A percentile compares a stretch with the other conserved stretches of the same genome.
These are phyloP conservation scores for Taeniopygia guttata DNA, from an alignment of 2,797 vertebrate species.

Conservation along the genomic window DNA sequence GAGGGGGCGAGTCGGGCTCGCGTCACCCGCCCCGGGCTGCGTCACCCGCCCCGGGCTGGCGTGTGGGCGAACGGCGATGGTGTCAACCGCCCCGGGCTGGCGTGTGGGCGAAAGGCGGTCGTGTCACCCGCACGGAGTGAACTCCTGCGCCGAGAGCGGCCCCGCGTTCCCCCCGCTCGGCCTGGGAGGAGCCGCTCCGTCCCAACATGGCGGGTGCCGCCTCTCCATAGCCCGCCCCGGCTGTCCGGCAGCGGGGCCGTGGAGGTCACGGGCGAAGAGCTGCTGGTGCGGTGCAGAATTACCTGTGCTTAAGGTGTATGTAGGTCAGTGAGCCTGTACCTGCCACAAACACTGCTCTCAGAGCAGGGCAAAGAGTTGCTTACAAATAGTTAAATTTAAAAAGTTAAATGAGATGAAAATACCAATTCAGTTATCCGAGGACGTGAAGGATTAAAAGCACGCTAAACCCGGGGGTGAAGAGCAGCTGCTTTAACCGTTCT, in stretches of 20 bases:
- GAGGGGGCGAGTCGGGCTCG: background rate
- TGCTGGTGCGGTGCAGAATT: background rate
- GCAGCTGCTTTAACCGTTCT: background rate
- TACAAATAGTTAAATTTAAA: background rate
- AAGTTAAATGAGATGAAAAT: background rate
- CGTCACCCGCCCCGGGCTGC: fast-evolving
- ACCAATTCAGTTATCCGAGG: fast-evolving
- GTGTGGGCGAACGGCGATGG: too few species aligned
- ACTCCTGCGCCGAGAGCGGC: background rate
- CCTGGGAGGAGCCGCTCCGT: background rate
- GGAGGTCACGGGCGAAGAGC: background rate
- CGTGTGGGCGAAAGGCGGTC: fast-evolving
- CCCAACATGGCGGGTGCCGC: background rate
- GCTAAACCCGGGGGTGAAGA: background rate
- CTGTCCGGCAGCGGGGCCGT: background rate
- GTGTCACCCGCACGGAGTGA: fast-evolving
- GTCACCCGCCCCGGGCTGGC: fast-evolving
- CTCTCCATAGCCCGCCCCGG: background rate
- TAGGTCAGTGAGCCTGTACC: background rate
- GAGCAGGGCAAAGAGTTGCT: background rate
- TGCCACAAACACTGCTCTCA: background rate
- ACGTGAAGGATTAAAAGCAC: background rate
- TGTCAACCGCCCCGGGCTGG: background rate
- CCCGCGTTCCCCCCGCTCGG: too few species aligned
- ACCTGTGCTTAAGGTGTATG: background rate